Percentiles rank a stretch among this genome's conserved stretches.
Conservation (phyloP, 2,113 vertebrate genomes). For the Colius striatus region DNA sequence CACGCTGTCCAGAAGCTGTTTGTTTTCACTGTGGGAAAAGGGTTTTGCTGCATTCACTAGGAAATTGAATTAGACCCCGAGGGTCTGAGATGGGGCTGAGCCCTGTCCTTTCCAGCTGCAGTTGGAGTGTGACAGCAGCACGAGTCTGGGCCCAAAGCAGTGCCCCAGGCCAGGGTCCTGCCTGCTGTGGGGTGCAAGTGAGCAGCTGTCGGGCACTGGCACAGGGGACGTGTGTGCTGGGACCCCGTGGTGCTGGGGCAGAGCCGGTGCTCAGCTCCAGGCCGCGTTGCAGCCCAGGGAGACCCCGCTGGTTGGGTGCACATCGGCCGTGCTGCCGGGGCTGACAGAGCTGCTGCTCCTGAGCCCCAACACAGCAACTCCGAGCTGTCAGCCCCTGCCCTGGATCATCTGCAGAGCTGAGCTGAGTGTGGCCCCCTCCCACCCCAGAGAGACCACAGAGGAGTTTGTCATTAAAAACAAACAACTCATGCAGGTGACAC, state of each 20-base stretch:
- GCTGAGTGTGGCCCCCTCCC: rapidly evolving
- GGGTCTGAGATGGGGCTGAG: neutral
- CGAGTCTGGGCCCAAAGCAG: too few relatives aligned
- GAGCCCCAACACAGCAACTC: rapidly evolving
- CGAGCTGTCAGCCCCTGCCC: rapidly evolving
- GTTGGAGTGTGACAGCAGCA: rapidly evolving
- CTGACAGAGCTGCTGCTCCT: rapidly evolving
- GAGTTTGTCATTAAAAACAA: neutral
- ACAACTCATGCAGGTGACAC: neutral
- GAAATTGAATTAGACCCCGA: too few relatives aligned
- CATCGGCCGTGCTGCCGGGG: rapidly evolving
- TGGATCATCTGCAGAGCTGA: rapidly evolving
- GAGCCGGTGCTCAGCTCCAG: neutral
- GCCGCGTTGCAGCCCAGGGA: rapidly evolving
- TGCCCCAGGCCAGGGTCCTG: rapidly evolving
- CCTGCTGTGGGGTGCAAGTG: neutral
- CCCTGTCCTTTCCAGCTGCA: neutral
- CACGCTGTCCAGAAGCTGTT: neutral
- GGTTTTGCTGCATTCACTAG: neutral
- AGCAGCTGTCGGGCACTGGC: rapidly evolving
- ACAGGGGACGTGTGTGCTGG: rapidly evolving
- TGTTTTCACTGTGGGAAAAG: neutral
- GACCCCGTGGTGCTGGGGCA: rapidly evolving
- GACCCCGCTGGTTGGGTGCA: neutral
- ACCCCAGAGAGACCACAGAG: rapidly evolving